Base-by-base conservation (phyloP, 2,797 vertebrate species). In the Lagodon rhomboides region DNA sequence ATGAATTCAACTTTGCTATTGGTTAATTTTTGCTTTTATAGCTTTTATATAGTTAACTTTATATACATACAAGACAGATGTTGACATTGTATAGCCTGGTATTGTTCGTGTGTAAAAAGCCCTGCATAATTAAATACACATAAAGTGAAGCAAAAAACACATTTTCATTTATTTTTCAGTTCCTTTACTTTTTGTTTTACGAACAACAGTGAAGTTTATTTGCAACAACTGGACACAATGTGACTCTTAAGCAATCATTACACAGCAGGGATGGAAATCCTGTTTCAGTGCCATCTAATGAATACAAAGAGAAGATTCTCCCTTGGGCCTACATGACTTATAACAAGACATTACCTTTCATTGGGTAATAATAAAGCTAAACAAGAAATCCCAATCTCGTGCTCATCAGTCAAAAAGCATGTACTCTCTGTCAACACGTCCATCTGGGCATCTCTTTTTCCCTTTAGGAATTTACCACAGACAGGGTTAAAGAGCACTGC, bases 401-500 rank as follows among this genome's bases (percentile, higher is more conserved):
- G 12, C 12, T 68, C 1, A 60, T 73, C 49, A 25, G 38, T 70
- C 44, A 22, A 44, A 46, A 18, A 34, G 61, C 8, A 18, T 50
- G 10, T n/a, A 16, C 12, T 69, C 50, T 46, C 54, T 64, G 22
- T 76, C 50, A 63, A 51, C 53, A 43, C 23, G 47, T 70, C 68
- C 18, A 46, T 66, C 49, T 70, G 67, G 51, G 10, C 22, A 69
- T 20, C 51, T 15, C 0, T 15, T 78, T 75, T 44, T 34, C 30
- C 25, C 41, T 4, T 22, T 64, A 15, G 56, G 11, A 18, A 78
- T 76, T 67, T 59, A 23, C 62, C 47, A 25, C 12, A 2, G 49
- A 68, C 23, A 16, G 44, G 27, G 56, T 73, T 41, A 41, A 75
- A 83, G 68, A 70, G 22, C 62, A 49, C 53, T 1, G 6, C 38